Evolutionary conservation across 2,888 invertebrate species (phyloP).

Genomic region (Sclerodermus sp.): DNA sequence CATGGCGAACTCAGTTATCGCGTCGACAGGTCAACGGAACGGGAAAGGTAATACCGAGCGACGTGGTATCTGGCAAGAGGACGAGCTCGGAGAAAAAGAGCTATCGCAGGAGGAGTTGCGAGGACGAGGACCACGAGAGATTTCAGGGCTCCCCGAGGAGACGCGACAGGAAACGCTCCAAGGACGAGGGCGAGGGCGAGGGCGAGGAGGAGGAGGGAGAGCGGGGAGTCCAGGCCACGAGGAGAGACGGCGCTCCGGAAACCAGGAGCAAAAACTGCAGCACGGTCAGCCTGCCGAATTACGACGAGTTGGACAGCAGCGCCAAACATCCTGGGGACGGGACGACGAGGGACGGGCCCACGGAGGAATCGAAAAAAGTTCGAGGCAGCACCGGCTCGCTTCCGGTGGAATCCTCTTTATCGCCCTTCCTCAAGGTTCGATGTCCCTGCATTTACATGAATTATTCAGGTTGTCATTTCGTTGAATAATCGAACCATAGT

Average conservation of each 20-base stretch:
- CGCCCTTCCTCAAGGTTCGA: conserved; percentile 33
- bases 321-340: conserved; percentile 40
- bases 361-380: conserved; percentile 20
- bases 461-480: too few relatives aligned
- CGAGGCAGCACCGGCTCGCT: conserved; percentile 37
- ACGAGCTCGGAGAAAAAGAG: conserved; percentile 15
- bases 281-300: conserved; percentile 61
- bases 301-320: conserved; percentile 54
- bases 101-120: conserved; percentile 17
- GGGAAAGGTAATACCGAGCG: conserved; percentile 41
- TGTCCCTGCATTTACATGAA: not conserved
- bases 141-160: conserved; percentile 32
- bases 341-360: conserved; percentile 29
- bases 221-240: too few relatives aligned
- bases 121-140: conserved; percentile 36
- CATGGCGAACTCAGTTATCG: not conserved
- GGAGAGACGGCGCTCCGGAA: too few relatives aligned
- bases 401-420: conserved; percentile 28
- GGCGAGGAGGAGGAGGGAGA: conserved; percentile 14
- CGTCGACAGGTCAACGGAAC: conserved; percentile 42
- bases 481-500: too few relatives aligned
- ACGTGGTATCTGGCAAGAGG: conserved; percentile 34
- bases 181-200: conserved; percentile 9
- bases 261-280: conserved; percentile 57
- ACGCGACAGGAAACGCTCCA: conserved; percentile 21